Evolutionary conservation across 1,140 invertebrate species (phyloP).

Genomic region (Heliconius congener): DNA sequence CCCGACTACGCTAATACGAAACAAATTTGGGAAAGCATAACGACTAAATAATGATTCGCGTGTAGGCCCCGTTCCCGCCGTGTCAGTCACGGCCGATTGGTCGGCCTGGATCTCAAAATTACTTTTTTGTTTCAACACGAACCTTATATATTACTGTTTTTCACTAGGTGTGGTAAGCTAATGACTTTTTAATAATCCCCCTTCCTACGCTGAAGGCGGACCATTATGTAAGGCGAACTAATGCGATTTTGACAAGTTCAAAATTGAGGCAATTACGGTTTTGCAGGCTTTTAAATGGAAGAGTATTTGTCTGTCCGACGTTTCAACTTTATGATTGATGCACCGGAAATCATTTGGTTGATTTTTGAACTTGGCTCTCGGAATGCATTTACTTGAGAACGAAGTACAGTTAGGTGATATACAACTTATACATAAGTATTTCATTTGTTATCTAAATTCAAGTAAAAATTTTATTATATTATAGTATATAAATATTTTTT

Average conservation of each 20-base stretch:
- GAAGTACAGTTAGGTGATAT: not conserved
- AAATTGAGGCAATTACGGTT: conserved; percentile 77
- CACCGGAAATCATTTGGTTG: conserved; percentile 58
- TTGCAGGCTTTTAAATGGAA: conserved; percentile 72
- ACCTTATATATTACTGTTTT: conserved; percentile 58
- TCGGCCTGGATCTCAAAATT: conserved; percentile 73
- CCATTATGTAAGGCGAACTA: conserved; percentile 71
- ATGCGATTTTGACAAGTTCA: conserved; percentile 80
- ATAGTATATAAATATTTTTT: not conserved
- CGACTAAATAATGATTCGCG: conserved; percentile 80
- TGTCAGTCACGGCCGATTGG: conserved; percentile 75
- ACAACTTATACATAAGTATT: not conserved
- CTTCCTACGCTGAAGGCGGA: conserved; percentile 64
- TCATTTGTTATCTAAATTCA: not conserved
- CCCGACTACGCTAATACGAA: not conserved
- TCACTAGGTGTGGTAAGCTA: conserved; percentile 74
- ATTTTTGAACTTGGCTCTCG: conserved; percentile 22
- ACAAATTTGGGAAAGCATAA: conserved; percentile 38
- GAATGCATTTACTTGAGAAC: not conserved
- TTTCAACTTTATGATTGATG: conserved; percentile 51
- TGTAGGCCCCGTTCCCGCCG: conserved; percentile 68
- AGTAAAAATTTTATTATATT: not conserved
- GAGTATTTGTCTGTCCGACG: conserved; percentile 60
- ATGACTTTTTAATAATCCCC: conserved; percentile 80
- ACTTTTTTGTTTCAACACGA: conserved; percentile 74